A percentile compares a stretch with the other conserved stretches of the same genome.
phyloP scores from a whole-genome alignment of 2,113 vertebrate species.

The Gulo gulo region DNA sequence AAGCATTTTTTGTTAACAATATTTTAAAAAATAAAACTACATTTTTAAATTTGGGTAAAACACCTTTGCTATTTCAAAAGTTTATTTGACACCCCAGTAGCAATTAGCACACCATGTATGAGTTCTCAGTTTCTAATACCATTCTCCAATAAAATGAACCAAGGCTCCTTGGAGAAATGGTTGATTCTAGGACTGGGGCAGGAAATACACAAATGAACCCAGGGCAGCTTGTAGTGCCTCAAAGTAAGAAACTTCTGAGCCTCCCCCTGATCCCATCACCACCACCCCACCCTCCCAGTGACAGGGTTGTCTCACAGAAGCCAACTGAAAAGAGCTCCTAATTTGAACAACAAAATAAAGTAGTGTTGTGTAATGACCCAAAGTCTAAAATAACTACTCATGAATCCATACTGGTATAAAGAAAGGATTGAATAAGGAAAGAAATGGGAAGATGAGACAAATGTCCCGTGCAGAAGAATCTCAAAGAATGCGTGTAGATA shows the following conservation, averaged over 20 bases:
- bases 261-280: rapidly evolving
- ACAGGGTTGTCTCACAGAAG: neutral
- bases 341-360: neutral
- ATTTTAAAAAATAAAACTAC: neutral
- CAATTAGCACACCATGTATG: neutral
- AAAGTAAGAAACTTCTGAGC: neutral
- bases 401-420: neutral
- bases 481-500: neutral
- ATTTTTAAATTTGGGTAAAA: neutral
- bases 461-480: neutral
- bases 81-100: neutral
- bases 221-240: neutral
- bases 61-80: neutral
- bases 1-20: neutral
- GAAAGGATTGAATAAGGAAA: neutral
- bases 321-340: neutral
- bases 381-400: neutral
- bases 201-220: neutral
- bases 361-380: neutral
- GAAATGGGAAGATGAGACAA: neutral
- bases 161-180: neutral
- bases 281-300: rapidly evolving
- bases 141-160: neutral
- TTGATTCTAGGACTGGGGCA: neutral
- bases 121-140: neutral